phyloP scores from a whole-genome alignment of 2,888 invertebrate genomes.

The Papilio protenor region DNA sequence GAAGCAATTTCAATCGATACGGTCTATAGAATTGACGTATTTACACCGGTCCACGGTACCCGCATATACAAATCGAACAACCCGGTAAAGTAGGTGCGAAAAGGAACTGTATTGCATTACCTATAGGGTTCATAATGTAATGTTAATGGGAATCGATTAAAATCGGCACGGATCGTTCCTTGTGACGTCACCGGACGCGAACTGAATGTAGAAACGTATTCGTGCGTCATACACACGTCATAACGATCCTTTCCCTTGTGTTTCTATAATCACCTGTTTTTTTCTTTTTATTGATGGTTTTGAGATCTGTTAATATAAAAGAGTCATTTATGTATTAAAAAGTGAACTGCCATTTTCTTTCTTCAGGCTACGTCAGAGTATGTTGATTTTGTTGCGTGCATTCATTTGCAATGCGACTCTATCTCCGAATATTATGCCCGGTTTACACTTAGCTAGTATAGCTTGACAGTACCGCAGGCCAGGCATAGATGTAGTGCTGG shows the following conservation, averaged over 20 bases:
- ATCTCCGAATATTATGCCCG: too few species aligned
- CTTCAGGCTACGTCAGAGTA: background rate
- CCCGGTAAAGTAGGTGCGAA: background rate
- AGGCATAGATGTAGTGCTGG: too few species aligned
- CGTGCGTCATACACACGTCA: slow-evolving; percentile 73
- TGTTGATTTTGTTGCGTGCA: background rate
- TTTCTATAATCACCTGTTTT: slow-evolving; percentile 50
- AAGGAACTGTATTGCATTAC: background rate
- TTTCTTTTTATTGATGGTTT: background rate
- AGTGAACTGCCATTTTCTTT: background rate
- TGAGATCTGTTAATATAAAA: background rate
- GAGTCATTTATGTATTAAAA: background rate
- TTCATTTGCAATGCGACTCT: background rate
- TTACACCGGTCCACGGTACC: slow-evolving; percentile 42
- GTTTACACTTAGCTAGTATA: too few species aligned
- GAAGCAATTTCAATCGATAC: slow-evolving; percentile 48
- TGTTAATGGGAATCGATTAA: slow-evolving; percentile 32
- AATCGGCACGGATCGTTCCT: slow-evolving; percentile 43
- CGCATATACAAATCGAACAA: slow-evolving; percentile 36
- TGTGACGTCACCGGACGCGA: slow-evolving; percentile 71
- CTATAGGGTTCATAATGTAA: background rate
- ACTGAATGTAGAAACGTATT: slow-evolving; percentile 57
- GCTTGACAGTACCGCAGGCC: too few species aligned
- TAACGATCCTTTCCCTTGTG: slow-evolving; percentile 58
- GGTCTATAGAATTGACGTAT: slow-evolving; percentile 52